Percentiles rank a stretch among this genome's conserved stretches.
phyloP scores from a whole-genome alignment of 2,113 vertebrate genomes.

The Ictalurus punctatus region DNA sequence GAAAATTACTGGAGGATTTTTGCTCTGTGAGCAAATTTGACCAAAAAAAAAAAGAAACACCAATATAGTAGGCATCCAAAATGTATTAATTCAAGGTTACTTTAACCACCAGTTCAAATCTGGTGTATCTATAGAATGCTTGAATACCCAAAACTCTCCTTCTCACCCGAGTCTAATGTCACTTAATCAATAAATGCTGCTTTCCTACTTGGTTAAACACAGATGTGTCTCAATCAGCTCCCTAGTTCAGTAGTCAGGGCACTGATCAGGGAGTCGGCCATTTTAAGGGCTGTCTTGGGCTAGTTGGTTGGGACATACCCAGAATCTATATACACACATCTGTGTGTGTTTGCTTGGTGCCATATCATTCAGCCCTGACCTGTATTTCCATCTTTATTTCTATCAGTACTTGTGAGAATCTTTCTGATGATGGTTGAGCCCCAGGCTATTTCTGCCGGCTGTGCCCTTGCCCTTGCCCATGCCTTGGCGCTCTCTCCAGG shows the following conservation, averaged over 20 bases:
- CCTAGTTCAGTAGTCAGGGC: too few species aligned
- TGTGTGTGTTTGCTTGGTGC: not conserved
- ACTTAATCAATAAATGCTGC: not conserved
- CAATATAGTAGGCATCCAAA: not conserved
- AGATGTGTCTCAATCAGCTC: too few species aligned
- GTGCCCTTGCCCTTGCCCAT: conserved; percentile 53
- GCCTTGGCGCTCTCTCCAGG: conserved; percentile 39
- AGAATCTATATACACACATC: not conserved
- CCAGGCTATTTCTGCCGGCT: conserved; percentile 54
- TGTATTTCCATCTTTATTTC: not conserved
- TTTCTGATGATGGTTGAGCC: conserved; percentile 34
- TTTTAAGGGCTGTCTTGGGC: too few species aligned
- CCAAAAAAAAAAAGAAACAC: not conserved
- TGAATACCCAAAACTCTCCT: not conserved
- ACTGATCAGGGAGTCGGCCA: too few species aligned
- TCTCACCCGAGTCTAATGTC: not conserved
- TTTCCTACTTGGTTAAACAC: not conserved
- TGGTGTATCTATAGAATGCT: not conserved
- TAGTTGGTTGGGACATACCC: too few species aligned
- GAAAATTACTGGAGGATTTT: not conserved
- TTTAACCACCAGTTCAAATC: not conserved
- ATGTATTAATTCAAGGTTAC: not conserved
- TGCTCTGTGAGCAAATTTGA: not conserved
- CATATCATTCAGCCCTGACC: not conserved
- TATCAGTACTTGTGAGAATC: not conserved